Evolutionary conservation across 2,113 vertebrate species (phyloP).

Genomic region (Mionectes macconnelli): DNA sequence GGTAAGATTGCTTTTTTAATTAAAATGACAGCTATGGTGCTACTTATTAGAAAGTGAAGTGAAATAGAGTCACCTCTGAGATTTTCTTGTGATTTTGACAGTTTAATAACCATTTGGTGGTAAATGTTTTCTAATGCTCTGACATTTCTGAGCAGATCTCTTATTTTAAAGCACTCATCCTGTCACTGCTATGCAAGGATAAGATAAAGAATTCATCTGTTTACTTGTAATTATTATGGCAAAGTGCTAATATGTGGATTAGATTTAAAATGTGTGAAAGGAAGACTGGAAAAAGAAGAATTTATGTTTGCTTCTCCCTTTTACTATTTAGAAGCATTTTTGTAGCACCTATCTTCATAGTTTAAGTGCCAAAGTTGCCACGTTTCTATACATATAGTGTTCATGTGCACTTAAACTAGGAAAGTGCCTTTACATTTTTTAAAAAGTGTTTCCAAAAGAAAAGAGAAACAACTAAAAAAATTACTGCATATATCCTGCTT

Average conservation of each 20-base stretch:
- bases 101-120: constrained; percentile 6
- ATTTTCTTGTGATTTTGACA: constrained; percentile 21
- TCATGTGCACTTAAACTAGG: neutral
- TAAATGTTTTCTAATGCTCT: constrained; percentile 30
- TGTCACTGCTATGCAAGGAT: neutral
- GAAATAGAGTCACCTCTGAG: neutral
- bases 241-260: neutral
- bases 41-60: constrained; percentile 9
- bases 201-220: neutral
- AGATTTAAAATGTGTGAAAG: neutral
- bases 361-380: neutral
- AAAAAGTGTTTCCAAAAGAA: neutral
- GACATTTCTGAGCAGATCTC: neutral
- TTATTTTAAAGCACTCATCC: neutral
- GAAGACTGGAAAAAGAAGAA: neutral
- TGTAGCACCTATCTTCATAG: neutral
- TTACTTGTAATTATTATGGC: neutral
- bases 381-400: neutral
- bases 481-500: neutral
- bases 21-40: neutral
- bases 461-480: neutral
- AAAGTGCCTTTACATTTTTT: neutral
- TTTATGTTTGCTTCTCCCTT: neutral
- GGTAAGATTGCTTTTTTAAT: constrained; percentile 37
- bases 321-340: neutral